phyloP scores from a whole-genome alignment of 1,140 invertebrate genomes.

The Procambarus clarkii region DNA sequence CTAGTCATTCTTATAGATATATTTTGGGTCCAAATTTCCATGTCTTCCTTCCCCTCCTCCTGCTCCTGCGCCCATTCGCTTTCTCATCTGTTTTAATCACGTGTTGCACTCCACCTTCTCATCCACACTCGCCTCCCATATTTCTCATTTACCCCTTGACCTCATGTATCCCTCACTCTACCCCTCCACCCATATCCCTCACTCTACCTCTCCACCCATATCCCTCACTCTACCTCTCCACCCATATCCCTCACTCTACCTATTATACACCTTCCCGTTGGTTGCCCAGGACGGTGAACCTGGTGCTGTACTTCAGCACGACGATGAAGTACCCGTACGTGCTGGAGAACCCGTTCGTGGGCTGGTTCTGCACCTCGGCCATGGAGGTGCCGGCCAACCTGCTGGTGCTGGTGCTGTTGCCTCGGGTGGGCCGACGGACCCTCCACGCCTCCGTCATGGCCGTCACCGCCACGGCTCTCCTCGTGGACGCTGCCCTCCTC shows the following conservation, averaged over 20 bases:
- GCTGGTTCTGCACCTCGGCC: conserved; percentile 15
- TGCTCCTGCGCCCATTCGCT: background rate
- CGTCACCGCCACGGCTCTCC: background rate
- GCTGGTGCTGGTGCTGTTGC: background rate
- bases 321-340: conserved; percentile 17
- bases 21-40: background rate
- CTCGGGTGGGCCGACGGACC: background rate
- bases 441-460: conserved; percentile 2
- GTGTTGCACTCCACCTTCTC: background rate
- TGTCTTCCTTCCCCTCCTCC: background rate
- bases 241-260: background rate
- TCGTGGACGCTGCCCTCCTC: background rate
- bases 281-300: conserved; percentile 31
- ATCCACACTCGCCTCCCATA: background rate
- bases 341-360: conserved; percentile 35
- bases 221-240: background rate
- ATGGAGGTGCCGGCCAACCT: conserved; percentile 37
- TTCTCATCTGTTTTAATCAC: background rate
- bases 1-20: too few relatives aligned
- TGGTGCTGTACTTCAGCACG: conserved; percentile 17
- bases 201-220: background rate
- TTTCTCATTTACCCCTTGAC: background rate
- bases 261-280: background rate
- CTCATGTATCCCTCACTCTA: background rate
- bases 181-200: background rate